Base-by-base conservation (phyloP, 92 coral and sea anemone genomes). In the Heliopora coerulea region DNA sequence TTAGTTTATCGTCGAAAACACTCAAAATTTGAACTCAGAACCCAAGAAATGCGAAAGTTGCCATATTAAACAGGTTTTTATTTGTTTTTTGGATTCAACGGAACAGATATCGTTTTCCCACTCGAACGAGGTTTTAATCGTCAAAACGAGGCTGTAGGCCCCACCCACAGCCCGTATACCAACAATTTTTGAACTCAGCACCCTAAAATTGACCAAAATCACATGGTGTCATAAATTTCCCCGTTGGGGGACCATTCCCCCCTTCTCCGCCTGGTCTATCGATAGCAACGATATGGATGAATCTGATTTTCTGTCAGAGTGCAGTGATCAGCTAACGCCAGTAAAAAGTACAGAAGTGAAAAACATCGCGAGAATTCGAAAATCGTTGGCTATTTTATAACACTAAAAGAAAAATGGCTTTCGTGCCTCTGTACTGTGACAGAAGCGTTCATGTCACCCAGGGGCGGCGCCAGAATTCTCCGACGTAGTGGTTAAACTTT, bases 211-310 rank as follows among this genome's bases (percentile, higher is more conserved):
- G 68, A 62, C 68, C 68, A 35, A 62, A 12, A 29, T 13, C 46
- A 62, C 68, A 3, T 62, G 42, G 68, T 62, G 7, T 62, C 49
- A 20, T 62, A 62, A 62, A 62, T 20, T 62, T 62, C 68, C 49
- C 49, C 49, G 41, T 62, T 26, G 64, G 35, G 64, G 64, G 64
- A 62, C 68, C 48, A 62, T 62, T 20, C n/a, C 68, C 68, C 26
- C 68, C 5, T 62, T 62, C 42, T 62, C 68, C 49, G 68, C 68
- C 68, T 62, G 68, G 68, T n/a, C n/a, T n/a, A n/a, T n/a, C n/a
- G n/a, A n/a, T n/a, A n/a, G n/a, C n/a, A n/a, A n/a, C n/a, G n/a
- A n/a, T n/a, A n/a, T n/a, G n/a, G n/a, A n/a, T n/a, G n/a, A n/a
- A n/a, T n/a, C n/a, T n/a, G n/a, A n/a, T n/a, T n/a, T n/a, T n/a